Evolutionary conservation across 2,113 vertebrate species (phyloP).

Genomic region (Saguinus midas): DNA sequence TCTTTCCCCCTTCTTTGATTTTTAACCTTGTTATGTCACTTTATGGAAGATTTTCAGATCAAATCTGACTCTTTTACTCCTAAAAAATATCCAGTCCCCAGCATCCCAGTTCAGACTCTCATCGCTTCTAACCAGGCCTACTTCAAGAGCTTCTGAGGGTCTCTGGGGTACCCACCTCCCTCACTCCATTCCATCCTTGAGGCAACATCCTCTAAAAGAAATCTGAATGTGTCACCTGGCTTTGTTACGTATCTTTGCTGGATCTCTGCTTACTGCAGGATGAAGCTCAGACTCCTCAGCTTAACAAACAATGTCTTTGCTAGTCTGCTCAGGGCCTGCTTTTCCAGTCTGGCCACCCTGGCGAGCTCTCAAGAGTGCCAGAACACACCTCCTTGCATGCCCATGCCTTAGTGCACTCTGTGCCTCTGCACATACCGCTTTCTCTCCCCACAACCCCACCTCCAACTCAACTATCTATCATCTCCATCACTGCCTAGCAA

Average conservation of each 20-base stretch:
- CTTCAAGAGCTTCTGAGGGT: background rate
- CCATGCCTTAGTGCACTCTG: background rate
- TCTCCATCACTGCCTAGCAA: background rate
- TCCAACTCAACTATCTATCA: background rate
- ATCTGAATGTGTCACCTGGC: background rate
- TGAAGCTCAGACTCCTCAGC: background rate
- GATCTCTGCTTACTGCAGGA: background rate
- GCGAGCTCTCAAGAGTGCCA: fast-evolving
- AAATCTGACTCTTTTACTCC: background rate
- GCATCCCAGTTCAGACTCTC: background rate
- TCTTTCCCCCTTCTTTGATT: background rate
- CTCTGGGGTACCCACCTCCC: background rate
- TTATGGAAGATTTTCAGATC: background rate
- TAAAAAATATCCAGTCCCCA: background rate
- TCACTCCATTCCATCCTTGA: background rate
- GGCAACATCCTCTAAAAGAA: background rate
- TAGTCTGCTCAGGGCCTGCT: background rate
- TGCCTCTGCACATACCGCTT: fast-evolving
- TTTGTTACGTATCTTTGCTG: background rate
- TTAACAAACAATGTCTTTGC: background rate
- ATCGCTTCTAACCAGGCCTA: background rate
- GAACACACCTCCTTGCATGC: background rate
- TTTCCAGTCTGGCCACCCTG: background rate
- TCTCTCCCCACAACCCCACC: background rate
- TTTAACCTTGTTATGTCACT: background rate